Evolutionary conservation across 1,140 invertebrate species (phyloP).

Genomic region (Meloidogyne chitwoodi): DNA sequence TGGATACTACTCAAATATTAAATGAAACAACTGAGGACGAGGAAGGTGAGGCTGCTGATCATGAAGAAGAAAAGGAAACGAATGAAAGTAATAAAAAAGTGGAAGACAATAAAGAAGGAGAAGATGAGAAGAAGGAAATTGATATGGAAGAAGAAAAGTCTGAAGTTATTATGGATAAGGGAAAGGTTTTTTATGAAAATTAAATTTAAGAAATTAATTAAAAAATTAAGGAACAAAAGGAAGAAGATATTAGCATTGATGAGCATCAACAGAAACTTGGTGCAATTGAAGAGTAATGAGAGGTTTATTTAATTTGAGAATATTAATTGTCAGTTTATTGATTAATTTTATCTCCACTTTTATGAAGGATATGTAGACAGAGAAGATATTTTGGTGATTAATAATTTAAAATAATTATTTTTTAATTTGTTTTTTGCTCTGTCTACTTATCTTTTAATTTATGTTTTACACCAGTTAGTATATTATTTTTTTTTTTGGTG

Average conservation of each 20-base stretch:
- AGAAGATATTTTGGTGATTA: neutral
- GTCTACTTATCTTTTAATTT: neutral
- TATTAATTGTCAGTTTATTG: neutral
- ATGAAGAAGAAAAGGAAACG: neutral
- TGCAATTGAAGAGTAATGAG: neutral
- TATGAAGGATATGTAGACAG: neutral
- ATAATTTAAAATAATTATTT: too few species aligned
- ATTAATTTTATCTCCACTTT: neutral
- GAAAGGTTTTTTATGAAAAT: neutral
- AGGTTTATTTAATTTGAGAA: neutral
- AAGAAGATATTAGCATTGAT: neutral
- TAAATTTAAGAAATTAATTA: neutral
- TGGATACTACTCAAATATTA: neutral
- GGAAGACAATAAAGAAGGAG: neutral
- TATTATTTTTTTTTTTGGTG: neutral
- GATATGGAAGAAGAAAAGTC: too few species aligned
- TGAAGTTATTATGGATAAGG: neutral
- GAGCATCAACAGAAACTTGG: neutral
- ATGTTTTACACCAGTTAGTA: neutral
- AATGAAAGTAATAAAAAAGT: neutral
- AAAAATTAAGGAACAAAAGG: neutral
- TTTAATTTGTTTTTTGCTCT: neutral
- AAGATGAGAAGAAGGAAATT: neutral
- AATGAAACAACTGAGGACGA: neutral
- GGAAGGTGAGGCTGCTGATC: neutral